Conservation (phyloP, 2,113 vertebrate species). For the Amphiprion percula region DNA sequence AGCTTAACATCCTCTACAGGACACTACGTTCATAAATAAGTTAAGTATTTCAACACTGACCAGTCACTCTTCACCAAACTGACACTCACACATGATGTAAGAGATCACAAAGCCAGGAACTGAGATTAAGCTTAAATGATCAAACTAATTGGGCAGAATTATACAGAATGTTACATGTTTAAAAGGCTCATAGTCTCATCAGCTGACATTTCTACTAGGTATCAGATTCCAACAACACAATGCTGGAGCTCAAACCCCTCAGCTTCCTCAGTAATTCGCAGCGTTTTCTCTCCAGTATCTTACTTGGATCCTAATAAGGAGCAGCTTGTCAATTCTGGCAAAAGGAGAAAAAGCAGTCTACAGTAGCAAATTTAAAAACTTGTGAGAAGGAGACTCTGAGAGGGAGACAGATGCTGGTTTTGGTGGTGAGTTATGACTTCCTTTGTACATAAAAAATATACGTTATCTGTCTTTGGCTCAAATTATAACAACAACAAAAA, state of each 20-base stretch:
- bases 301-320: slow-evolving; percentile 61
- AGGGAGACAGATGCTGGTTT: slow-evolving; percentile 59
- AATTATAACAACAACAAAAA: slow-evolving; percentile 58
- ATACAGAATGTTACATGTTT: slow-evolving; percentile 47
- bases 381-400: slow-evolving; percentile 45
- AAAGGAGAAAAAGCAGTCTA: slow-evolving; percentile 74
- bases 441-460: slow-evolving; percentile 40
- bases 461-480: slow-evolving; percentile 77
- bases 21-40: slow-evolving; percentile 91
- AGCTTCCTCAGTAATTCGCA: slow-evolving; percentile 65
- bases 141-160: slow-evolving; percentile 38
- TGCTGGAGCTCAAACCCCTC: slow-evolving; percentile 38
- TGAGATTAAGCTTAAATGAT: slow-evolving; percentile 54
- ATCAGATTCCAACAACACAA: slow-evolving; percentile 54
- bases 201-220: slow-evolving; percentile 40
- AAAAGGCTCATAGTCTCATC: slow-evolving; percentile 47
- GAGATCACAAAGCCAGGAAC: slow-evolving; percentile 75
- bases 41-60: slow-evolving; percentile 93
- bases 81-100: slow-evolving; percentile 84
- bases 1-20: slow-evolving; percentile 91
- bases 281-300: slow-evolving; percentile 65
- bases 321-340: slow-evolving; percentile 74
- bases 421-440: slow-evolving; percentile 50
- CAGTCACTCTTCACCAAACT: slow-evolving; percentile 90
- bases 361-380: slow-evolving; percentile 78